A percentile compares a stretch with the other conserved stretches of the same genome.
These are phyloP conservation scores for Electrophaes corylata DNA, from an alignment of 2,888 invertebrate genomes.

Conservation along the genomic window DNA sequence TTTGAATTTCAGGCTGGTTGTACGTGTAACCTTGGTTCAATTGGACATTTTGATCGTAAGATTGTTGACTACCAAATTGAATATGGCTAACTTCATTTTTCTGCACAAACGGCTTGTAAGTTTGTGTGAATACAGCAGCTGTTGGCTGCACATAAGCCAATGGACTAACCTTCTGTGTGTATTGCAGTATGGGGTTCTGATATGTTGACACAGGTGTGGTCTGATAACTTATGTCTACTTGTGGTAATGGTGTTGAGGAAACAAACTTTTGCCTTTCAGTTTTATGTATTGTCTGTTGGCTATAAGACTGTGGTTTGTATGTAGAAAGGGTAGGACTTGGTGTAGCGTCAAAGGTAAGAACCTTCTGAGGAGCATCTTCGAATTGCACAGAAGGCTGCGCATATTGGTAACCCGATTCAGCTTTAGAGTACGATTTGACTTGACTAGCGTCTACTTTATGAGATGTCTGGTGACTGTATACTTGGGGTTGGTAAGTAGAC, in stretches of 20 bases:
- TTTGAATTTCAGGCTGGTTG: slow-evolving; percentile 73
- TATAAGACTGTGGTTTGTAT: slow-evolving; percentile 64
- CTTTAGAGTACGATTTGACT: slow-evolving; percentile 55
- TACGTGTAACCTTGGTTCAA: slow-evolving; percentile 64
- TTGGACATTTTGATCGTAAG: slow-evolving; percentile 53
- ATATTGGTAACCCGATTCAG: slow-evolving; percentile 59
- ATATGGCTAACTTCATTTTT: slow-evolving; percentile 62
- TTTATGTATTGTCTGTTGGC: slow-evolving; percentile 70
- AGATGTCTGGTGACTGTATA: slow-evolving; percentile 25
- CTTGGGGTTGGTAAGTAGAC: slow-evolving; percentile 25
- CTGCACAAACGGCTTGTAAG: slow-evolving; percentile 61
- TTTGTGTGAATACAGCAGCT: slow-evolving; percentile 60
- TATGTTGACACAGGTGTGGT: slow-evolving; percentile 50
- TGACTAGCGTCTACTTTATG: slow-evolving; percentile 62
- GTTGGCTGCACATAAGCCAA: slow-evolving; percentile 62
- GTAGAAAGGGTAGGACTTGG: slow-evolving; percentile 59
- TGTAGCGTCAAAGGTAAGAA: slow-evolving; percentile 54
- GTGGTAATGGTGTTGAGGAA: slow-evolving; percentile 57
- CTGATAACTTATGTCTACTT: slow-evolving; percentile 55
- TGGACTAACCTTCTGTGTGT: slow-evolving; percentile 59
- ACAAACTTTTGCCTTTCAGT: slow-evolving; percentile 57
- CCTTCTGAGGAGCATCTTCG: slow-evolving; percentile 59
- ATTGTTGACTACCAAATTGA: slow-evolving; percentile 57
- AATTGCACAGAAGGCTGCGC: slow-evolving; percentile 55
- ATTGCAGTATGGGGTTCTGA: slow-evolving; percentile 68